Conservation (phyloP, 92 coral and sea anemone genomes). For the Hydrozoanthus gracilis region DNA sequence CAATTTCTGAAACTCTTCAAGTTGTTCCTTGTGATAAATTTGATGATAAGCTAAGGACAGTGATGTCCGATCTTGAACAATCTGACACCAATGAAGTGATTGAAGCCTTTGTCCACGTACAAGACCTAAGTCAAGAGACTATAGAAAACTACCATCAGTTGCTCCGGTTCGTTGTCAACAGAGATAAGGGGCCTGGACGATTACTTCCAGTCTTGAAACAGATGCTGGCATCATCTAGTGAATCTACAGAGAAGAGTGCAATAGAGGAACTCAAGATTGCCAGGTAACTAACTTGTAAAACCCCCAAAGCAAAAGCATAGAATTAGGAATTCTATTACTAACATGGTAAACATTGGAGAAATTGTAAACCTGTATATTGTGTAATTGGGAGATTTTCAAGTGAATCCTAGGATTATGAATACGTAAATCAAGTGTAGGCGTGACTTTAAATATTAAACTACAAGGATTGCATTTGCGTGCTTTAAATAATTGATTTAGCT, state of each 20-base stretch:
- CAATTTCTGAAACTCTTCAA: conserved; percentile 3
- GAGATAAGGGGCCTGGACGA: not conserved
- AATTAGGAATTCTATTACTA: too few relatives aligned
- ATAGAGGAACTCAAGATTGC: not conserved
- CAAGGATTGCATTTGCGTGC: too few relatives aligned
- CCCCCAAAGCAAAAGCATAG: too few relatives aligned
- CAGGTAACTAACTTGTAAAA: not conserved
- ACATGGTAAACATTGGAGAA: too few relatives aligned
- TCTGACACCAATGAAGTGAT: conserved; percentile 16
- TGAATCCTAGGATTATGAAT: too few relatives aligned
- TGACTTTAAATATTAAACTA: too few relatives aligned
- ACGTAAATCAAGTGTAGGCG: too few relatives aligned
- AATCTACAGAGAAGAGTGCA: not conserved
- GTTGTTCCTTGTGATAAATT: conserved; percentile 7
- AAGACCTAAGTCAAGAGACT: conserved; percentile 4
- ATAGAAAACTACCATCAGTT: conserved; percentile 8
- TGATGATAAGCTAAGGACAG: not conserved
- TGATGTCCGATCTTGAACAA: not conserved
- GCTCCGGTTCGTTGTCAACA: conserved; percentile 17
- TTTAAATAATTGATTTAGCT: too few relatives aligned
- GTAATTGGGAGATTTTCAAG: too few relatives aligned
- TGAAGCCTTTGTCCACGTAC: conserved; percentile 43
- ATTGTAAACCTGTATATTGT: too few relatives aligned
- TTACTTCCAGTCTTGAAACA: conserved; percentile 7
- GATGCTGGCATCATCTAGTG: not conserved